Evolutionary conservation across 1,140 invertebrate species (phyloP).

Genomic region (Drosophila kepulauana): DNA sequence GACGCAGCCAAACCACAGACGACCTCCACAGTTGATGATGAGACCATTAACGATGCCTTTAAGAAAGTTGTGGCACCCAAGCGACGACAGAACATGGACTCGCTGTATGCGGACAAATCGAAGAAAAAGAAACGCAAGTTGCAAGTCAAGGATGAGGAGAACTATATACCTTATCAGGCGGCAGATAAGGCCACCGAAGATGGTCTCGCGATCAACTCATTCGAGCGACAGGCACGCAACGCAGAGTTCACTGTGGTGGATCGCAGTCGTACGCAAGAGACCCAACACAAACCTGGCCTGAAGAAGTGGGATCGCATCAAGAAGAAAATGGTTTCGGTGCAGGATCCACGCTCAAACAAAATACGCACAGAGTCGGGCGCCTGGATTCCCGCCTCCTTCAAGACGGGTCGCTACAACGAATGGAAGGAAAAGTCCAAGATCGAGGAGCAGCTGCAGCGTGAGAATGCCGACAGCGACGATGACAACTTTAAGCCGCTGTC

Average conservation of each 20-base stretch:
- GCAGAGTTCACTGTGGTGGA: slow-evolving; percentile 92
- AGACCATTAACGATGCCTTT: slow-evolving; percentile 80
- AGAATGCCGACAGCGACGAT: slow-evolving; percentile 87
- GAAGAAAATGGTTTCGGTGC: slow-evolving; percentile 94
- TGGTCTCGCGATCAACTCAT: slow-evolving; percentile 93
- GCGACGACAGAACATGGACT: slow-evolving; percentile 86
- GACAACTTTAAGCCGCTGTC: slow-evolving; percentile 75
- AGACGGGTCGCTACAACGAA: slow-evolving; percentile 93
- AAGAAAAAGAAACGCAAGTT: slow-evolving; percentile 87
- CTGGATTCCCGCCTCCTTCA: slow-evolving; percentile 97
- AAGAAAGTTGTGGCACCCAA: slow-evolving; percentile 87
- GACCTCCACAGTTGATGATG: slow-evolving; percentile 62
- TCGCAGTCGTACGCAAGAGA: slow-evolving; percentile 89
- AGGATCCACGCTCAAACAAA: slow-evolving; percentile 90
- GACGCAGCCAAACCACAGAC: slow-evolving; percentile 43
- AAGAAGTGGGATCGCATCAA: slow-evolving; percentile 95
- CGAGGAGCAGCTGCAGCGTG: slow-evolving; percentile 87
- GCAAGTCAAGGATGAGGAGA: slow-evolving; percentile 88
- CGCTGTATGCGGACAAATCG: slow-evolving; percentile 86
- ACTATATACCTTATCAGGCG: slow-evolving; percentile 95
- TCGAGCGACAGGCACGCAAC: slow-evolving; percentile 90
- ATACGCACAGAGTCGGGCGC: slow-evolving; percentile 97
- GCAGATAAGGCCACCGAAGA: slow-evolving; percentile 94
- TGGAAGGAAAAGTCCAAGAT: slow-evolving; percentile 95
- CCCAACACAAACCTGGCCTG: slow-evolving; percentile 87